phyloP scores from a whole-genome alignment of 53 echinoderm and acorn worm genomes.

The Antedon mediterranea region DNA sequence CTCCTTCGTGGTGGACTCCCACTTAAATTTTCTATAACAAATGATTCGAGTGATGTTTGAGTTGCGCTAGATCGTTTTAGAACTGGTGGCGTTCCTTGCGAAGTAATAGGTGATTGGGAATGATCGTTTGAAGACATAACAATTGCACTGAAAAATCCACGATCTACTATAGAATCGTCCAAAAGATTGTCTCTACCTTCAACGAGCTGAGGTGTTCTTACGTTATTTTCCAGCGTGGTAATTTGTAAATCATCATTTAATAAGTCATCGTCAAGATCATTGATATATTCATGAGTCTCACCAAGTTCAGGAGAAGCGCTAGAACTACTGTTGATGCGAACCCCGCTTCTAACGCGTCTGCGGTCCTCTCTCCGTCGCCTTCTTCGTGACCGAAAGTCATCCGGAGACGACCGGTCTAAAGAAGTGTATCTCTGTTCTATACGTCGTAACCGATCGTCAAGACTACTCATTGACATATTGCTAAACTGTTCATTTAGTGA shows the following conservation, averaged over 20 bases:
- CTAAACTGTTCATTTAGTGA: not conserved
- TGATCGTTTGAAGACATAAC: not conserved
- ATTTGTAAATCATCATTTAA: not conserved
- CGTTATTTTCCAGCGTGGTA: not conserved
- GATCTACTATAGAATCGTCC: not conserved
- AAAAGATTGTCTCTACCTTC: not conserved
- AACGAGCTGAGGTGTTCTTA: not conserved
- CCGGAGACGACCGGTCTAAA: constrained; percentile 13
- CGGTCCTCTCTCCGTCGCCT: not conserved
- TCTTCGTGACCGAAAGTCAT: constrained; percentile 20
- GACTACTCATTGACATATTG: not conserved
- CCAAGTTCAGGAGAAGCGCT: not conserved
- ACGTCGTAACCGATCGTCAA: not conserved
- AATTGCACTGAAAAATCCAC: not conserved
- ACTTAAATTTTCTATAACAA: not conserved
- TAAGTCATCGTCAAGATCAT: not conserved
- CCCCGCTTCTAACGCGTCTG: not conserved
- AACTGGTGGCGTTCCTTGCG: not conserved
- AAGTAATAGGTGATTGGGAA: not conserved
- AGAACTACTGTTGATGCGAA: not conserved
- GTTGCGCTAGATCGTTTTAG: not conserved
- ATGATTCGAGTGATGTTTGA: not conserved
- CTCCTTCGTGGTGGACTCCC: not conserved
- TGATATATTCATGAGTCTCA: not conserved
- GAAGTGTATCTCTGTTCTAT: constrained; percentile 6